Evolutionary conservation across 2,797 vertebrate species (phyloP), one percentile per base, ranked within the genome.

Genomic region (Crocodylus rhombifer): DNA sequence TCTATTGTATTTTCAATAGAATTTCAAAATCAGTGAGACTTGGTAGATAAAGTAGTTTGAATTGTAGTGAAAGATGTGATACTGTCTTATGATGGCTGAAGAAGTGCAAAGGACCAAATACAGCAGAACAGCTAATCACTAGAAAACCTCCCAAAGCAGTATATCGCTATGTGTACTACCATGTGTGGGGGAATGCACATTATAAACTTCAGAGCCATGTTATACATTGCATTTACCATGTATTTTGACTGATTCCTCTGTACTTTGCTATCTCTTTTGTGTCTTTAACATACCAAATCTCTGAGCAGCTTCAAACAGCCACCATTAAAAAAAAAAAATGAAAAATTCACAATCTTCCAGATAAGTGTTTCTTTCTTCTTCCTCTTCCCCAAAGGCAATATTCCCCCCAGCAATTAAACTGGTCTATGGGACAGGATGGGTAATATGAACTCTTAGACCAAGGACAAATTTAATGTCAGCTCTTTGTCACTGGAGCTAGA

Each of bases 261-360:
- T 93, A 90, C 20, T 79, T 87, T 94, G 94, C 93, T 95, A 91
- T 93, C 95, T 93, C 30, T 42, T 87, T 89, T 14, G 51, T 90
- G 91, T 28, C 96, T 92, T 82, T 4, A 7, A 94, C 89, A 94
- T 92, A 88, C 95, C 92, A 78, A 88, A 91, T 78, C 94, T 95
- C 57, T 81, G 90, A 96, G 93, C 88, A 94, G 92, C 93, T 94
- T 92, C 86, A 88, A 90, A 93, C 95, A 96, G 88, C 93, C 95
- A 95, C 94, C 92, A 95, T 91, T 89, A 61, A 91, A 95, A 82
- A 71, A 87, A 75, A 23, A 26, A 82, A 57, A 61, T 30, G 3
- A 58, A 33, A 8, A n/a, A 77, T 11, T 62, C 82, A 93, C 81
- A 94, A 80, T 1, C 0, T 77, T 79, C 65, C 92, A 51, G 1